Conservation (phyloP, 2,113 vertebrate species). For the Mesoclemmys tuberculata region DNA sequence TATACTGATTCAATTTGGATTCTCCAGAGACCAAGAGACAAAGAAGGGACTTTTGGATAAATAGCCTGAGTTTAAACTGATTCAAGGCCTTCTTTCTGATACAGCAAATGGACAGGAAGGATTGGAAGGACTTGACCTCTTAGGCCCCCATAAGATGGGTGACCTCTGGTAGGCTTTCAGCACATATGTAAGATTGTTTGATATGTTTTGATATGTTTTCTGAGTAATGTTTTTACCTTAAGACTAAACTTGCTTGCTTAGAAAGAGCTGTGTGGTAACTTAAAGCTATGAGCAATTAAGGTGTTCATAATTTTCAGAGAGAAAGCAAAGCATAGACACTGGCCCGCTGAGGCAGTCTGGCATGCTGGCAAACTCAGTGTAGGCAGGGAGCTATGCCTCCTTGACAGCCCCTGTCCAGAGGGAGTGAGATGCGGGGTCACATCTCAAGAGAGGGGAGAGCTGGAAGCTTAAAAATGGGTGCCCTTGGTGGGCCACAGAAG, state of each 20-base stretch:
- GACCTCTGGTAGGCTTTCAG: neutral
- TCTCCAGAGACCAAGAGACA: neutral
- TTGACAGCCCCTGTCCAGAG: neutral
- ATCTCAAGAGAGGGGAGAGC: neutral
- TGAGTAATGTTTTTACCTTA: neutral
- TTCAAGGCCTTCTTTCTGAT: neutral
- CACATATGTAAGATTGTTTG: neutral
- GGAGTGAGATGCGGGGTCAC: neutral
- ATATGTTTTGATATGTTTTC: neutral
- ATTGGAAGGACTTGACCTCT: neutral
- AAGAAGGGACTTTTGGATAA: neutral
- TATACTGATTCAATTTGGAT: neutral
- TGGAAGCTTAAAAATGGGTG: neutral
- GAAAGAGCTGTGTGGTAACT: neutral
- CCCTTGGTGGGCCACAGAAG: neutral
- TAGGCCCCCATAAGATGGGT: neutral
- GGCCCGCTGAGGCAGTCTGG: too few relatives aligned
- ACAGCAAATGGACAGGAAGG: neutral
- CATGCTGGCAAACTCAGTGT: neutral
- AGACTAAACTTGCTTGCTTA: neutral
- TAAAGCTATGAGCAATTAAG: neutral
- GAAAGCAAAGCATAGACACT: neutral
- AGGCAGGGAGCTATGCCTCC: neutral
- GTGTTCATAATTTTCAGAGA: neutral
- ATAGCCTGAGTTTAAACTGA: neutral